These are phyloP conservation scores for Euphonia xanthogaster DNA, from an alignment of 2,797 vertebrate genomes.

Conservation along the genomic window DNA sequence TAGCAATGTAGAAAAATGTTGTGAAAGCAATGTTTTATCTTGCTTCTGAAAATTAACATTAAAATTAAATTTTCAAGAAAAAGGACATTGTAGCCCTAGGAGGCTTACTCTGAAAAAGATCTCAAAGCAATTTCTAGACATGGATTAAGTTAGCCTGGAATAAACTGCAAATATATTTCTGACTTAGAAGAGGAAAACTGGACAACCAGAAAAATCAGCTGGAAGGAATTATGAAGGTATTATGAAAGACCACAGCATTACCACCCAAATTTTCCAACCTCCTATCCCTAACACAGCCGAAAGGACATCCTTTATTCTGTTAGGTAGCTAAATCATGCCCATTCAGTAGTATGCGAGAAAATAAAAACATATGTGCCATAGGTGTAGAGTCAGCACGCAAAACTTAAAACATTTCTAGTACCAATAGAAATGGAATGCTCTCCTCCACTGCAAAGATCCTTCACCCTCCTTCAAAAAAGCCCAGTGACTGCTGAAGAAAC, in stretches of 20 bases:
- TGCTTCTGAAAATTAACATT: background rate
- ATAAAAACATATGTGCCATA: background rate
- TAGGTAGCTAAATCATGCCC: background rate
- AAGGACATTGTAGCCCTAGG: background rate
- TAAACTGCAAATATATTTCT: background rate
- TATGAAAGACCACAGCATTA: background rate
- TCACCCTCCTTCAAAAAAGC: background rate
- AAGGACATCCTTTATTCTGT: background rate
- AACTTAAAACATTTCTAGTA: background rate
- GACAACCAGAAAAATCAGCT: background rate
- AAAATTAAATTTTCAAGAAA: background rate
- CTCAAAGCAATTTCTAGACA: background rate
- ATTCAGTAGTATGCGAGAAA: background rate
- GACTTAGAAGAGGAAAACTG: background rate
- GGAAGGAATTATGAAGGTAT: background rate
- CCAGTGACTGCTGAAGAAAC: background rate
- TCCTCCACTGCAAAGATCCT: background rate
- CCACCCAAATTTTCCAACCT: background rate
- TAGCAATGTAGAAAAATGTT: background rate
- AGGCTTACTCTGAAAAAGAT: background rate
- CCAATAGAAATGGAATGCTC: background rate
- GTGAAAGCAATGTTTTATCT: background rate
- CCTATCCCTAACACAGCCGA: background rate
- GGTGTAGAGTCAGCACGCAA: background rate
- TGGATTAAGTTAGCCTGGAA: background rate